Evolutionary conservation across 37 sponge, comb jelly and placozoan genomes (phyloP), one percentile per base, ranked within the genome.

Genomic region (Lycopodina hypogea): DNA sequence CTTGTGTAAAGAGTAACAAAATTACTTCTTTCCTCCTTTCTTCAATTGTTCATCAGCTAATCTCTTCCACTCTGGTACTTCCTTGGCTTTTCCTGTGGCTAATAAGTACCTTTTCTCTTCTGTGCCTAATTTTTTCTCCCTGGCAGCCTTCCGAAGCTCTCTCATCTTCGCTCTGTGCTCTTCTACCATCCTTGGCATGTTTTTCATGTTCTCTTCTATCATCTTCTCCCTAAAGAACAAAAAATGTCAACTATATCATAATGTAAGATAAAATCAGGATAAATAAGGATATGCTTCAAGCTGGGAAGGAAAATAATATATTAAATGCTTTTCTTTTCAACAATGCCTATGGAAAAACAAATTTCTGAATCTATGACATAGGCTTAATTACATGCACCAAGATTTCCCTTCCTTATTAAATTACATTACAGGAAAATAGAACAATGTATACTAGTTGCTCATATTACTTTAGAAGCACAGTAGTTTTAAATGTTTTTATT

Each of bases 181-280:
- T n/a, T 75, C 93, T 39, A 94, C 63, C 90, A 94, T 94, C 71
- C 84, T 50, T 0, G 93, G 95, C 95, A 94, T 94, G 37, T 81
- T 78, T 36, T 72, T 51, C 93, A 94, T 90, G 42, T 94, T 94
- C 65, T 94, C 93, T 74, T 77, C 94, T 53, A 94, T 94, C 55
- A 26, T 34, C 14, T 63, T 66, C 42, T 87, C 32, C 72, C 90
- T 93, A 12, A 45, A 45, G 69, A 15, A 79, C 21, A 23, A 59
- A 75, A 37, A 63, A 26, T 17, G 12, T 59, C 15, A 28, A 26
- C 60, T 28, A 17, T 53, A 19, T 19, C 55, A 53, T 53, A 17
- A 53, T 17, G 12, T 19, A n/a, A n/a, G n/a, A 53, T n/a, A n/a
- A n/a, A n/a, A n/a, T n/a, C n/a, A n/a, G n/a, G n/a, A n/a, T n/a